Conservation (phyloP, 1,140 invertebrate species). For the Oreohelix idahoensis region DNA sequence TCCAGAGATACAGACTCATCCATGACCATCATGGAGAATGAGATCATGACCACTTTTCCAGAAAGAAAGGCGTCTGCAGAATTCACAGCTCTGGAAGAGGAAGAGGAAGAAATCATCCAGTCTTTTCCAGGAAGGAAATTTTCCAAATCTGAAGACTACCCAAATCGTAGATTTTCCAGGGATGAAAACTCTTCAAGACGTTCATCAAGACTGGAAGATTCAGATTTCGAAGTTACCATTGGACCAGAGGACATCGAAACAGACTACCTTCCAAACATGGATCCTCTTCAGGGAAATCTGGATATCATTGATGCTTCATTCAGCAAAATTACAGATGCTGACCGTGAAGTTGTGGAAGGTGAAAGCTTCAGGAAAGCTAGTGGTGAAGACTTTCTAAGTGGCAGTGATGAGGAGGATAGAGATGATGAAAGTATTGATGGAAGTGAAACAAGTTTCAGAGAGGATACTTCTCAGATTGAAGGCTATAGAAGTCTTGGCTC, state of each 20-base stretch:
- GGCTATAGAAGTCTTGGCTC: not conserved
- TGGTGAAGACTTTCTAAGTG: constrained; percentile 40
- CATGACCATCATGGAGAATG: constrained; percentile 24
- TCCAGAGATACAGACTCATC: constrained; percentile 10
- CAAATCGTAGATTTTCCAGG: constrained; percentile 25
- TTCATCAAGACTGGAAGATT: constrained; percentile 12
- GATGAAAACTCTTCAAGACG: constrained; percentile 7
- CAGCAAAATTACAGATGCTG: constrained; percentile 50
- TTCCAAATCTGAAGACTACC: constrained; percentile 38
- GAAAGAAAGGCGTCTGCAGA: constrained; percentile 16
- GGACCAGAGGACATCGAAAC: constrained; percentile 58
- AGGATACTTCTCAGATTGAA: not conserved
- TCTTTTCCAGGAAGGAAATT: constrained; percentile 34
- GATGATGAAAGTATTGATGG: not conserved
- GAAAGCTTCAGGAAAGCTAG: constrained; percentile 61
- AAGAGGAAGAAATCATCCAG: not conserved
- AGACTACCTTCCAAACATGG: constrained; percentile 64
- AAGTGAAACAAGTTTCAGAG: not conserved
- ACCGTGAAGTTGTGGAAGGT: constrained; percentile 57
- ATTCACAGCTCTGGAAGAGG: not conserved
- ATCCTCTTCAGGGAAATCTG: constrained; percentile 61
- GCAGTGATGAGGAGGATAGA: not conserved
- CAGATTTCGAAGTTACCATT: not conserved
- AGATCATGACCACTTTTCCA: constrained; percentile 26
- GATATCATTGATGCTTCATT: constrained; percentile 51